These are phyloP conservation scores for Athalia rosae DNA, from an alignment of 2,888 invertebrate genomes.

Conservation along the genomic window DNA sequence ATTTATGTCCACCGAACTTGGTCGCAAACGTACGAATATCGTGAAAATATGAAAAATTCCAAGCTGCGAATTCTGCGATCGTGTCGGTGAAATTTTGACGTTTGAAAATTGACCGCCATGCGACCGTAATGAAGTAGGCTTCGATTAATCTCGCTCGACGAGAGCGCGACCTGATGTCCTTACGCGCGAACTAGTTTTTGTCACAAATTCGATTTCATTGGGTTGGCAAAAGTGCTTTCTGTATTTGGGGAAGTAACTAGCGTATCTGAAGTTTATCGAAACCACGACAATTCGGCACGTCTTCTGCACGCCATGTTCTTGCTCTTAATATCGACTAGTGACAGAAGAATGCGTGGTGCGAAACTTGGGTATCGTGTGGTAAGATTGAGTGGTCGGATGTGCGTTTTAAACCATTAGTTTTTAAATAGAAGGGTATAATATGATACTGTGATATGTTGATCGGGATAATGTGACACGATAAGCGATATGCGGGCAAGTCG, in stretches of 20 bases:
- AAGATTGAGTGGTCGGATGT: constrained; percentile 23
- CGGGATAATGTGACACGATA: constrained; percentile 49
- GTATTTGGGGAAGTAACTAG: constrained; percentile 72
- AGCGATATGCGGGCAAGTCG: constrained; percentile 70
- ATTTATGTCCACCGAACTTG: too few relatives aligned
- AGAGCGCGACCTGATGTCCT: background rate
- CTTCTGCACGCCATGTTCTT: constrained; percentile 60
- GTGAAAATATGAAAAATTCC: too few relatives aligned
- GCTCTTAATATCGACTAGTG: constrained; percentile 56
- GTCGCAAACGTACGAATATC: too few relatives aligned
- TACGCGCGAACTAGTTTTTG: background rate
- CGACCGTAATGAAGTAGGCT: too few relatives aligned
- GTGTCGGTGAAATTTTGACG: too few relatives aligned
- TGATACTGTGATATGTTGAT: background rate
- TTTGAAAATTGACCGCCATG: too few relatives aligned
- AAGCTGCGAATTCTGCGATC: too few relatives aligned
- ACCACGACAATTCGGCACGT: constrained; percentile 46
- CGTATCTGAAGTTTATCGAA: constrained; percentile 70
- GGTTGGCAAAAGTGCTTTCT: constrained; percentile 1
- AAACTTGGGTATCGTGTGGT: constrained; percentile 40
- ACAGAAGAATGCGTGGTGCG: constrained; percentile 63
- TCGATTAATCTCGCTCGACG: background rate
- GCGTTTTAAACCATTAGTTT: constrained; percentile 22
- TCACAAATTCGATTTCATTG: background rate
- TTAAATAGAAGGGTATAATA: constrained; percentile 1